phyloP scores from a whole-genome alignment of 2,888 invertebrate genomes.

The Pilophorus perplexus region DNA sequence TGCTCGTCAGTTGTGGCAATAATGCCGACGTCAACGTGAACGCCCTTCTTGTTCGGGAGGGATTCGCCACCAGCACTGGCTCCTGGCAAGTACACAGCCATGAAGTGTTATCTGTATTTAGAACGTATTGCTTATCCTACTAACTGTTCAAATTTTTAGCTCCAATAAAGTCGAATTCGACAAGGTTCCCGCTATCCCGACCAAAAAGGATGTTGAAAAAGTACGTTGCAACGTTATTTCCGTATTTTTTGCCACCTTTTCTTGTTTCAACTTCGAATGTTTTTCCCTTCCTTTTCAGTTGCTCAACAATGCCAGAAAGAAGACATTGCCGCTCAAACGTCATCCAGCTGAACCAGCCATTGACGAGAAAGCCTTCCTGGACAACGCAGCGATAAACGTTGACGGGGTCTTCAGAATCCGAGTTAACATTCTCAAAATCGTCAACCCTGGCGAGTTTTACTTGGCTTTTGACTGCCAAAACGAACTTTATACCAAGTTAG shows the following conservation, averaged over 20 bases:
- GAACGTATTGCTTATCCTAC: neutral
- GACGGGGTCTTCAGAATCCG: constrained; percentile 8
- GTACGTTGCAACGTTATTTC: neutral
- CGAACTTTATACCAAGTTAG: constrained; percentile 27
- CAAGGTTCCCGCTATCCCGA: neutral
- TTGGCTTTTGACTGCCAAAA: constrained; percentile 1
- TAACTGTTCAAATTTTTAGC: too few relatives aligned
- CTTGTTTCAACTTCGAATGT: too few relatives aligned
- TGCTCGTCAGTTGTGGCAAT: constrained; percentile 53
- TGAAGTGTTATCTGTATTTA: too few relatives aligned
- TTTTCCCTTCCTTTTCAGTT: too few relatives aligned
- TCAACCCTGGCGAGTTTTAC: constrained; percentile 43
- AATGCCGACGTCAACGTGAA: constrained; percentile 56
- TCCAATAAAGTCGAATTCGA: too few relatives aligned
- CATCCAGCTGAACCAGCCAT: too few relatives aligned
- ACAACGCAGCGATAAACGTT: too few relatives aligned
- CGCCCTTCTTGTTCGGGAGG: constrained; percentile 56
- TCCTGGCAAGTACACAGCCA: constrained; percentile 55
- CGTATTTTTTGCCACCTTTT: too few relatives aligned
- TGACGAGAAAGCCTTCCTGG: neutral
- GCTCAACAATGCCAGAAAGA: too few relatives aligned
- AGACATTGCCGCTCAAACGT: too few relatives aligned
- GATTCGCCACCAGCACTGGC: constrained; percentile 57
- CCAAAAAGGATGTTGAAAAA: neutral
- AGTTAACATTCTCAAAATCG: constrained; percentile 33